Evolutionary conservation across 2,888 invertebrate genomes (phyloP), one percentile per base, ranked within the genome.

Genomic region (Pseudeuparius sepicola): DNA sequence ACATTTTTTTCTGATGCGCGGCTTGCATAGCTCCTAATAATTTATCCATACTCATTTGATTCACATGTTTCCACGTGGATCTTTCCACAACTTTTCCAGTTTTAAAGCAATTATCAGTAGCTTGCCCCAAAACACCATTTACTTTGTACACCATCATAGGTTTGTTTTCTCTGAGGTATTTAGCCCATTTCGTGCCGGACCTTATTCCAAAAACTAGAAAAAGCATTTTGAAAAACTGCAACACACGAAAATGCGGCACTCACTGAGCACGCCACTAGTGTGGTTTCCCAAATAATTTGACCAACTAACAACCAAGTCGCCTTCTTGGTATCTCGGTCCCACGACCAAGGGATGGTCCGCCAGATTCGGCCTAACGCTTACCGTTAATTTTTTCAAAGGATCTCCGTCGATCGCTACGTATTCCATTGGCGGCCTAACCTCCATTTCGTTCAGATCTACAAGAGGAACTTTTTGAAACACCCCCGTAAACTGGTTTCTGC

Each of bases 1-100:
- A 89, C 82, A 90, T 86, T 55, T 81, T 75, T 44, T 72, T 76
- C 57, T 90, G 92, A 61, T 92, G 88, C 4, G 81, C 73, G 1
- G 88, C 78, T 61, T 94, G 89, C 61, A 88, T 75, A 2, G 82
- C 68, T 2, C 86, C 73, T 12, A 90, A 68, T 11, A 90, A 58
- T 39, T 68, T 70, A 47, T 89, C 88, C 4, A 96, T 60, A 43
- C 75, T 71, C 20, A 67, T 66, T 34, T 73, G 65, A 4, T 67
- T 76, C 0, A 96, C 72, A 59, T 86, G 84, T 31, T 64, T 60
- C 56, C 68, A 86, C 1, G 75, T 75, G 0, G 83, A 66, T 48
- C 73, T 74, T 50, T 81, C 79, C 1, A 81, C 63, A 3, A 83
- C 68, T 58, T 68, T 75, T 0, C 88, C 86, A 50, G 75, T 73